Evolutionary conservation across 2,888 invertebrate genomes (phyloP), one percentile per base, ranked within the genome.

Genomic region (Fragum sueziense): DNA sequence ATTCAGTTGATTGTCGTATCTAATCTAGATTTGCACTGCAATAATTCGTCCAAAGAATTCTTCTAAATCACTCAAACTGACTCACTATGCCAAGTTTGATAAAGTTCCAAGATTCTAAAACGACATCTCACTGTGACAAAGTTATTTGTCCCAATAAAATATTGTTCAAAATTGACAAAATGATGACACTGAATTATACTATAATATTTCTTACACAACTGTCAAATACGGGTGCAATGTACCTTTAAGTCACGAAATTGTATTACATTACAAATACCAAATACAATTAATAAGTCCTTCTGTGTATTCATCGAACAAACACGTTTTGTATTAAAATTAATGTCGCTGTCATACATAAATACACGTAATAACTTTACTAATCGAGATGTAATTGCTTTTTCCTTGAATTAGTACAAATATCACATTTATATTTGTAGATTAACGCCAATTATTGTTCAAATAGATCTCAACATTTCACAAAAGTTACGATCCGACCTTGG

Each of bases 11-110:
- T 20, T 47, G n/a, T n/a, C 17, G 20, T 3, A 47, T 47, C 47
- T 47, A 47, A 47, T 47, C 47, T 47, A 47, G 47, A 47, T 47
- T 47, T 47, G 47, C 47, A 61, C n/a, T 61, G 31, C 33, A 61
- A 33, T 61, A 61, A 61, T 17, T n/a, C n/a, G 61, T 33, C 61
- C 61, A 61, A 61, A 61, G 61, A 29, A 61, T 61, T 61, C n/a
- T 31, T 31, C 11, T n/a, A 33, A 33, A 31, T 61, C 61, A 61
- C 31, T 14, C 61, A 61, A 29, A 33, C 20, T 33, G n/a, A 33
- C 33, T 61, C 61, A 31, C 17, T n/a, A 20, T 29, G 61, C 61
- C 33, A 61, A 61, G 34, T 33, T 61, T 61, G n/a, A 61, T 61
- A 29, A 33, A 20, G 31, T 33, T 61, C 61, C 29, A 25, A 57